Evolutionary conservation across 2,797 vertebrate species (phyloP).

Genomic region (Intellagama lesueurii): DNA sequence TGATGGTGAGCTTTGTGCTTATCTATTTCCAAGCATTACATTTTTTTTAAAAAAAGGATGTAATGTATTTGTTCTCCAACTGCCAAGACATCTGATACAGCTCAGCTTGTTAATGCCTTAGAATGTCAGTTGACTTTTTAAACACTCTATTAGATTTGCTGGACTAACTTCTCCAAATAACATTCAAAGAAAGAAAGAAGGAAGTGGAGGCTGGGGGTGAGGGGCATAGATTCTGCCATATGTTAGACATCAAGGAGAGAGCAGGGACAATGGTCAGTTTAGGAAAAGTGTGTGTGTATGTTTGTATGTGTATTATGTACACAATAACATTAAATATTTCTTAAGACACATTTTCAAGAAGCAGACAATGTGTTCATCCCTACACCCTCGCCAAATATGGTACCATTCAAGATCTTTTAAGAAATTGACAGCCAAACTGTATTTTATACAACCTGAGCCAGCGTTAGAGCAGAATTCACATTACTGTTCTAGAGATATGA

Average conservation of each 20-base stretch:
- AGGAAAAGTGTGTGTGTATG: conserved; percentile 22
- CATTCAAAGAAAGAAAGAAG: neutral
- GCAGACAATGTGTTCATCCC: too few relatives aligned
- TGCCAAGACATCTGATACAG: conserved; percentile 47
- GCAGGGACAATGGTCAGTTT: conserved; percentile 13
- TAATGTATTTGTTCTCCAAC: conserved; percentile 24
- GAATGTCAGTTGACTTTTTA: conserved; percentile 36
- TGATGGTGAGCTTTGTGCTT: conserved; percentile 9
- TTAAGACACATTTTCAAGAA: too few relatives aligned
- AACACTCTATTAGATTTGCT: conserved; percentile 38
- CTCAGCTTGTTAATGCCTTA: conserved; percentile 37
- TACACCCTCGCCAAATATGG: too few relatives aligned
- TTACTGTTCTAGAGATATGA: too few relatives aligned
- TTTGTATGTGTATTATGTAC: neutral
- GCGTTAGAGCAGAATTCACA: too few relatives aligned
- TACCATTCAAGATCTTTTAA: too few relatives aligned
- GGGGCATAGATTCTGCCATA: neutral
- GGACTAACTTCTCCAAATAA: conserved; percentile 35
- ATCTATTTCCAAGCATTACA: conserved; percentile 39
- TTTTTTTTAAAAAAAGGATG: conserved; percentile 5
- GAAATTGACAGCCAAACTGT: too few relatives aligned
- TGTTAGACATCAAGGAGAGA: conserved; percentile 19
- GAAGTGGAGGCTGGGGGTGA: too few relatives aligned
- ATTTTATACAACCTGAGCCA: too few relatives aligned
- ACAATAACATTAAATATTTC: neutral